These are phyloP conservation scores for Athripsodes cinereus DNA, from an alignment of 2,888 invertebrate species.

Conservation along the genomic window DNA sequence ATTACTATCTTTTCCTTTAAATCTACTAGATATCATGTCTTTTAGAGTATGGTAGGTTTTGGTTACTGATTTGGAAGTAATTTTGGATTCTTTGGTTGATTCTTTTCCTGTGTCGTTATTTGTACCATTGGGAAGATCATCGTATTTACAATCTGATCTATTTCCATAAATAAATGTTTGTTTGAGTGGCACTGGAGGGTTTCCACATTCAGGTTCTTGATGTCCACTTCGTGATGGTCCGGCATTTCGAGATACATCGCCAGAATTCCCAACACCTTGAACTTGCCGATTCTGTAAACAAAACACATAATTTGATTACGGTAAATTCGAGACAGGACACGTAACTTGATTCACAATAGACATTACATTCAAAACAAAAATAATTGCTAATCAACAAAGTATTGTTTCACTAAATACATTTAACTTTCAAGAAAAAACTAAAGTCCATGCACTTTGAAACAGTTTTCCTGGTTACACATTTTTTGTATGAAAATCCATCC, in stretches of 20 bases:
- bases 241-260: constrained; percentile 24
- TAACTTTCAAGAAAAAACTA: too few relatives aligned
- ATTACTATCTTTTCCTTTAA: constrained; percentile 57
- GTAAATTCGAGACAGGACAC: too few relatives aligned
- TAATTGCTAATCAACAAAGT: too few relatives aligned
- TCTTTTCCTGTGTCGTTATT: constrained; percentile 58
- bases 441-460: too few relatives aligned
- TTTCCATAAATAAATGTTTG: constrained; percentile 35
- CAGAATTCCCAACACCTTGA: constrained; percentile 17
- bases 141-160: constrained; percentile 39
- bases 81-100: constrained; percentile 51
- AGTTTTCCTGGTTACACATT: too few relatives aligned
- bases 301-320: too few relatives aligned
- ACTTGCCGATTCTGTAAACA: constrained; percentile 21
- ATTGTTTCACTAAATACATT: too few relatives aligned
- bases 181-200: constrained; percentile 48
- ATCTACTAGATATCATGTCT: constrained; percentile 76
- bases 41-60: constrained; percentile 78
- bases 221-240: constrained; percentile 16
- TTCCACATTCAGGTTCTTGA: constrained; percentile 40
- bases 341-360: too few relatives aligned
- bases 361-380: too few relatives aligned
- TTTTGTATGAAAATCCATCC: too few relatives aligned
- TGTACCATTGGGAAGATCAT: constrained; percentile 37
- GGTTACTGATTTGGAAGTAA: constrained; percentile 59